These are phyloP conservation scores for Fukomys damarensis DNA, from an alignment of 2,113 vertebrate genomes.

Conservation along the genomic window DNA sequence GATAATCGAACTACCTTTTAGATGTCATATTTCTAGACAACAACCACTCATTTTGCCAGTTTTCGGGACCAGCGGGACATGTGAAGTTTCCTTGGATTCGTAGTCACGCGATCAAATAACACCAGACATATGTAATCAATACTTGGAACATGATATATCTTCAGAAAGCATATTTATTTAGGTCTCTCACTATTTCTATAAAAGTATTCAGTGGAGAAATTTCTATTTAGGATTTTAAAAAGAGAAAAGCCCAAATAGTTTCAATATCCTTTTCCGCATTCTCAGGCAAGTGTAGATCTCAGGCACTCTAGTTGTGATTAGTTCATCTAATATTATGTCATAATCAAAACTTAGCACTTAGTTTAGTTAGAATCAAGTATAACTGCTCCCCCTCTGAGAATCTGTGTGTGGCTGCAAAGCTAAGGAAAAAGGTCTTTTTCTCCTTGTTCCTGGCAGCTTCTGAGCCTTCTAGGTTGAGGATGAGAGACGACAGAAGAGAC, in stretches of 20 bases:
- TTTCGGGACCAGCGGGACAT: not conserved
- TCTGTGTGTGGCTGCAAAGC: not conserved
- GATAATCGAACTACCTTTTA: not conserved
- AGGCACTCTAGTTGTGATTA: not conserved
- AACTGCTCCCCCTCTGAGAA: not conserved
- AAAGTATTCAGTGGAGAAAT: not conserved
- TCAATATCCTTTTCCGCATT: not conserved
- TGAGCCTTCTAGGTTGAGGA: not conserved
- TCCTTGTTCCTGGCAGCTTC: not conserved
- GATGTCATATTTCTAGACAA: not conserved
- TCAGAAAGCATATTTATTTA: slow-evolving; percentile 25
- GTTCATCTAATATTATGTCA: not conserved
- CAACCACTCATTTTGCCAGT: not conserved
- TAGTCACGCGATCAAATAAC: slow-evolving; percentile 24
- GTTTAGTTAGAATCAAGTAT: not conserved
- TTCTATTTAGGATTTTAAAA: slow-evolving; percentile 14
- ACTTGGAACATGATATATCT: slow-evolving; percentile 1
- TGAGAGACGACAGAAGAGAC: not conserved
- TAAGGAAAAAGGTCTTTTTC: not conserved
- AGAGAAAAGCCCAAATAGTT: not conserved
- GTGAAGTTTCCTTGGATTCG: slow-evolving; percentile 1
- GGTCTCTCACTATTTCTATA: not conserved
- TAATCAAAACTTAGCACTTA: not conserved
- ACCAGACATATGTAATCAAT: not conserved
- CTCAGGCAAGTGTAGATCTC: not conserved